phyloP scores from a whole-genome alignment of 2,888 invertebrate species.

The Drosophila emarginata region DNA sequence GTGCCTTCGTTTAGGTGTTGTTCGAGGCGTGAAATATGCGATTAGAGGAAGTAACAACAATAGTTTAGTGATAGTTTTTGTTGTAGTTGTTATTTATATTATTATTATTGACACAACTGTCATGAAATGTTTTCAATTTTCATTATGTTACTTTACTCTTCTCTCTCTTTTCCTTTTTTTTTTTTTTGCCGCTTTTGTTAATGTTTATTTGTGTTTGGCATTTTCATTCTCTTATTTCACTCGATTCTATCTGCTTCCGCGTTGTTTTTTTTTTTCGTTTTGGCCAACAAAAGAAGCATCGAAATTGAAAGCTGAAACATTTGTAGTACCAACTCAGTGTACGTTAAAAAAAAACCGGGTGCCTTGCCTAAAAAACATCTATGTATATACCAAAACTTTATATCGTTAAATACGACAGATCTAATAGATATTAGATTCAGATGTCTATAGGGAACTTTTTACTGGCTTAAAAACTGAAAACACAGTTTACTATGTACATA shows the following conservation, averaged over 20 bases:
- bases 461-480: background rate
- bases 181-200: conserved; percentile 27
- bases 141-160: background rate
- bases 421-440: too few relatives aligned
- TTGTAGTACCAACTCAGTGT: background rate
- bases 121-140: conserved; percentile 40
- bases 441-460: too few relatives aligned
- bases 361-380: background rate
- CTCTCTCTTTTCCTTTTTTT: background rate
- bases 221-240: background rate
- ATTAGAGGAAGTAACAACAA: conserved; percentile 5
- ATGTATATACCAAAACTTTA: background rate
- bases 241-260: conserved; percentile 14
- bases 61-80: conserved; percentile 1
- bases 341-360: background rate
- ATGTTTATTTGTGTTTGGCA: conserved; percentile 28
- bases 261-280: background rate
- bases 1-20: background rate
- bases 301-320: background rate
- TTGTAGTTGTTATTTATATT: conserved; percentile 14
- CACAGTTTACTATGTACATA: background rate
- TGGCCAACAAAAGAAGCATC: conserved; percentile 14
- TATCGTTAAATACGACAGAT: too few relatives aligned
- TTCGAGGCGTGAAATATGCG: conserved; percentile 35
- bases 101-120: conserved; percentile 69